Conservation (phyloP, 2,113 vertebrate species). For the Poeciliopsis occidentalis region DNA sequence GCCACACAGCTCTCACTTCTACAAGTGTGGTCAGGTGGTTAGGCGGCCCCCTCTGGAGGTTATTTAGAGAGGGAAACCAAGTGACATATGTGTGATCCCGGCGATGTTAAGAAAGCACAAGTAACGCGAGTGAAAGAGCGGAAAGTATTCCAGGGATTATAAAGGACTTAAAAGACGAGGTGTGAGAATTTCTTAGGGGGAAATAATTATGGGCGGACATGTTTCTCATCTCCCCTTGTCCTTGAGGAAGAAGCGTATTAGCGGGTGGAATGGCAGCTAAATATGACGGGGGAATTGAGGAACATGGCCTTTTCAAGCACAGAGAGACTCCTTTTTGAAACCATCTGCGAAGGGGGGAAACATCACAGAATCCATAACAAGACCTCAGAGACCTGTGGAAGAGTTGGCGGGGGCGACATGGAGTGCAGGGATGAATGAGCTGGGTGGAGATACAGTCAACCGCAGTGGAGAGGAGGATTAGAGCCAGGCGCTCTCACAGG, state of each 20-base stretch:
- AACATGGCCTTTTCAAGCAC: conserved; percentile 16
- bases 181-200: not conserved
- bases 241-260: not conserved
- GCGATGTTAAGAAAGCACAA: conserved; percentile 15
- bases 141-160: conserved; percentile 22
- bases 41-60: not conserved
- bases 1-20: not conserved
- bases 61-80: conserved; percentile 8
- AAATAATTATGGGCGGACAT: conserved; percentile 2
- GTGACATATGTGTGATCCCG: not conserved
- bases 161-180: conserved; percentile 22
- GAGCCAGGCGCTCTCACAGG: conserved; percentile 15
- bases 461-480: conserved; percentile 50
- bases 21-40: not conserved
- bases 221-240: not conserved
- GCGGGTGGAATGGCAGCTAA: not conserved
- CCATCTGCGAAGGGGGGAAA: conserved; percentile 20
- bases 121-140: not conserved
- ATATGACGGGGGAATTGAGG: not conserved
- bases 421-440: conserved; percentile 9
- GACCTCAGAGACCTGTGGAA: conserved; percentile 62
- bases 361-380: conserved; percentile 65
- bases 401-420: conserved; percentile 13
- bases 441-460: conserved; percentile 1
- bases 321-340: conserved; percentile 10